Base-by-base conservation (phyloP, 2,888 invertebrate genomes). In the Pharmacophagus antenor region DNA sequence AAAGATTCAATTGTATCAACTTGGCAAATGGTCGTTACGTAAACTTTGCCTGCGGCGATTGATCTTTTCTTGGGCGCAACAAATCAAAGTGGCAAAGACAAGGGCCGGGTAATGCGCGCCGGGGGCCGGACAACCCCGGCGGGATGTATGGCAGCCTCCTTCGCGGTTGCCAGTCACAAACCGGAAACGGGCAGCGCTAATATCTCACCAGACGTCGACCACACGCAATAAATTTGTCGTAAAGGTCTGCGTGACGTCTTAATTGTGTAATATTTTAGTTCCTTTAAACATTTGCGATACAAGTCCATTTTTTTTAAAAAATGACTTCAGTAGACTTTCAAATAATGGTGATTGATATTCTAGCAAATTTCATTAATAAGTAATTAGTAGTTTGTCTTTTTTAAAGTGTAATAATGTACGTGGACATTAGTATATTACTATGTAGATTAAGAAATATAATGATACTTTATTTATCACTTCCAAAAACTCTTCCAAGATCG, bases 61-160 rank as follows among this genome's bases (percentile, higher is more conserved):
- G 83, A 84, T 86, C 80, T 84, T 72, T 71, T 74, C 71, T 71
- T 68, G 67, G 73, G 73, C 69, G 72, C 73, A 73, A 85, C 86
- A 88, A 87, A 88, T 88, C 87, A 87, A 86, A 84, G 82, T 67
- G 74, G 71, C 73, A 77, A 82, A 80, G 81, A 81, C 82, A 74
- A 79, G 82, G 84, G 82, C 78, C 74, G 82, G 81, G 70, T 82
- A 82, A 83, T 80, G 80, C 73, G 67, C 70, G 77, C 73, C 73
- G 64, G 69, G 70, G 79, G 69, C 63, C 61, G 49, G 47, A 27
- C 17, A 53, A 51, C 57, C 60, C 54, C 50, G 27, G 41, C 49
- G 61, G 63, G 65, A 66, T 62, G 46, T 58, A 64, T 63, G 61
- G 62, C 51, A 50, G 21, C 50, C 37, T 46, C 48, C 27, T 49